These are phyloP conservation scores for Pogona vitticeps DNA, from an alignment of 2,113 vertebrate species.

Conservation along the genomic window DNA sequence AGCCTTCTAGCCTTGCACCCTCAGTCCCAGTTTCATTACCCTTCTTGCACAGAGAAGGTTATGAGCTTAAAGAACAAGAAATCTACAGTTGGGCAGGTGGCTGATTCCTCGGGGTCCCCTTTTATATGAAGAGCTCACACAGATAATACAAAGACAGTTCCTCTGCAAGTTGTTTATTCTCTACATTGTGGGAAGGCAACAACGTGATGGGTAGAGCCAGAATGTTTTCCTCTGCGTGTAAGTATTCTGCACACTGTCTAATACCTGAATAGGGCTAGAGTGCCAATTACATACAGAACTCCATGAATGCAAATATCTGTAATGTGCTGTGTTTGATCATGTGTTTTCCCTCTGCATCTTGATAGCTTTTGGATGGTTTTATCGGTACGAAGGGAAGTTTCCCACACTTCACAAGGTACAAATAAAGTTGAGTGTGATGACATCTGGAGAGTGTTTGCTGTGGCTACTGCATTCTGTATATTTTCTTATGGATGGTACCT, in stretches of 20 bases:
- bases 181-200: too few relatives aligned
- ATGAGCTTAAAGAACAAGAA: too few relatives aligned
- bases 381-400: conserved; percentile 96
- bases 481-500: neutral
- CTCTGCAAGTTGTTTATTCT: too few relatives aligned
- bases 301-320: neutral
- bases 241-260: neutral
- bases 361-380: conserved; percentile 97
- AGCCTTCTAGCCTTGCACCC: too few relatives aligned
- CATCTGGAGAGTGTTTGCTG: conserved; percentile 58
- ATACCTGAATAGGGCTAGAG: too few relatives aligned
- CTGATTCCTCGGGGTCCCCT: too few relatives aligned
- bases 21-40: too few relatives aligned
- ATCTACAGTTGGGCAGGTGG: too few relatives aligned
- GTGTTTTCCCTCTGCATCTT: conserved; percentile 59
- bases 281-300: neutral
- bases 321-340: conserved; percentile 29
- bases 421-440: conserved; percentile 31
- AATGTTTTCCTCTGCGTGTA: conserved; percentile 33
- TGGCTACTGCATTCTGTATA: conserved; percentile 52
- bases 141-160: too few relatives aligned
- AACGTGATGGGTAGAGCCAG: too few relatives aligned
- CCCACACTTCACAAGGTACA: conserved; percentile 94
- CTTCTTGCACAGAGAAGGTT: too few relatives aligned
- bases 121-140: too few relatives aligned